A percentile compares a stretch with the other conserved stretches of the same genome.
phyloP scores from a whole-genome alignment of 2,888 invertebrate species.

The Exephanes ischioxanthus region DNA sequence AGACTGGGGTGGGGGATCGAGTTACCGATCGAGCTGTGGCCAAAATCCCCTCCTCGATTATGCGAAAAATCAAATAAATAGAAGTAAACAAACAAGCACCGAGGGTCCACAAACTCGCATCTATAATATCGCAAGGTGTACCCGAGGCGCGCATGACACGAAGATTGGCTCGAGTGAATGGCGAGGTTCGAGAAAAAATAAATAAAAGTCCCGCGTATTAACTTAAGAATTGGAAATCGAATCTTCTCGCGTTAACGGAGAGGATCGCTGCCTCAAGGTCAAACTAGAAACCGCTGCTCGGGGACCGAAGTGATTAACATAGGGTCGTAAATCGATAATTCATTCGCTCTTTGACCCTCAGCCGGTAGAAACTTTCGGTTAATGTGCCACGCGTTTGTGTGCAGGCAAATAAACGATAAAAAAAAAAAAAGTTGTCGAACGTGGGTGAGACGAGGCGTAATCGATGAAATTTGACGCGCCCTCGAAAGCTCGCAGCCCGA shows the following conservation, averaged over 20 bases:
- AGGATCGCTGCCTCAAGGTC: constrained; percentile 52
- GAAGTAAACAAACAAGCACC: neutral
- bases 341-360: constrained; percentile 37
- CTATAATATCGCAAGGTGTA: neutral
- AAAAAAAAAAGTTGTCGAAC: neutral
- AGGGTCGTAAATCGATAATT: constrained; percentile 40
- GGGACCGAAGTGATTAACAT: constrained; percentile 41
- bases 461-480: constrained; percentile 5
- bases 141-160: no score
- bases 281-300: constrained; percentile 53
- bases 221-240: constrained; percentile 42
- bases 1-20: no score
- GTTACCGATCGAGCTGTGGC: no score
- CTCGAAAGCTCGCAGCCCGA: neutral
- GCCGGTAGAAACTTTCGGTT: constrained; percentile 44
- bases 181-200: no score
- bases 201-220: no score
- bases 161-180: no score
- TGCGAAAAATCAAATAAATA: neutral
- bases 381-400: constrained; percentile 9
- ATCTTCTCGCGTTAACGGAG: neutral
- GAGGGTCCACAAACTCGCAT: neutral
- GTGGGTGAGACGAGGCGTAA: neutral
- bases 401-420: neutral
- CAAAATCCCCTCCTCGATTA: no score